Percentiles rank a stretch among this genome's conserved stretches.
These are phyloP conservation scores for Loripinus fragilis DNA, from an alignment of 2,888 invertebrate genomes.

Conservation along the genomic window DNA sequence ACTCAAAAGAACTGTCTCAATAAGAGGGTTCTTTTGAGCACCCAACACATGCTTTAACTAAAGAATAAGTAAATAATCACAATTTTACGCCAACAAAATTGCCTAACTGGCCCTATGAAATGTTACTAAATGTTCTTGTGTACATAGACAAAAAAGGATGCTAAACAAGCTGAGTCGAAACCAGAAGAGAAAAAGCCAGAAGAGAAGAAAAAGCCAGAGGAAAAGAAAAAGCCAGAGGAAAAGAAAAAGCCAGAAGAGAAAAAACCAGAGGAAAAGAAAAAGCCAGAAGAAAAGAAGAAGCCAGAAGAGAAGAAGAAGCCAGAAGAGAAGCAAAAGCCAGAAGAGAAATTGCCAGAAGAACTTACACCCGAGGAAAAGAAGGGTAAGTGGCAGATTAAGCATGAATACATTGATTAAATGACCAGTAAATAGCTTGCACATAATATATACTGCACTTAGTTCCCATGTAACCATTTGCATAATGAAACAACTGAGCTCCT, in stretches of 20 bases:
- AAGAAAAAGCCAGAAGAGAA: slow-evolving; percentile 28
- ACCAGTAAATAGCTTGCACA: not conserved
- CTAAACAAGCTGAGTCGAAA: slow-evolving; percentile 36
- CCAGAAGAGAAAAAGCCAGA: slow-evolving; percentile 45
- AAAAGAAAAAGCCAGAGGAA: slow-evolving; percentile 62
- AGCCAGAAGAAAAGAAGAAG: slow-evolving; percentile 53
- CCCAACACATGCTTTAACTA: too few relatives aligned
- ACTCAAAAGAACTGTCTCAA: too few relatives aligned
- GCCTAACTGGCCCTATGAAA: too few relatives aligned
- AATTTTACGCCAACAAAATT: too few relatives aligned
- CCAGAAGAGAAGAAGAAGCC: slow-evolving; percentile 57
- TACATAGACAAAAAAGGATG: not conserved
- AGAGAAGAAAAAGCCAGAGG: slow-evolving; percentile 42
- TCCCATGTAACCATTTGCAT: slow-evolving; percentile 5
- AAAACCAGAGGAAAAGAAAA: slow-evolving; percentile 51
- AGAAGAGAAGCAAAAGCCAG: slow-evolving; percentile 64
- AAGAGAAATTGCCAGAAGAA: slow-evolving; percentile 49
- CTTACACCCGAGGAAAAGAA: slow-evolving; percentile 43
- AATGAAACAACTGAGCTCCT: not conserved
- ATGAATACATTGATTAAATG: not conserved
- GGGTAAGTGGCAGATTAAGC: slow-evolving; percentile 6
- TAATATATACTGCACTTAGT: slow-evolving; percentile 8
- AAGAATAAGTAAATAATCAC: too few relatives aligned
- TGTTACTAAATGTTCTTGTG: too few relatives aligned
- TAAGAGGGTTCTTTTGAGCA: too few relatives aligned